Conservation (phyloP, 2,797 vertebrate species). For the Gambelia wislizenii region DNA sequence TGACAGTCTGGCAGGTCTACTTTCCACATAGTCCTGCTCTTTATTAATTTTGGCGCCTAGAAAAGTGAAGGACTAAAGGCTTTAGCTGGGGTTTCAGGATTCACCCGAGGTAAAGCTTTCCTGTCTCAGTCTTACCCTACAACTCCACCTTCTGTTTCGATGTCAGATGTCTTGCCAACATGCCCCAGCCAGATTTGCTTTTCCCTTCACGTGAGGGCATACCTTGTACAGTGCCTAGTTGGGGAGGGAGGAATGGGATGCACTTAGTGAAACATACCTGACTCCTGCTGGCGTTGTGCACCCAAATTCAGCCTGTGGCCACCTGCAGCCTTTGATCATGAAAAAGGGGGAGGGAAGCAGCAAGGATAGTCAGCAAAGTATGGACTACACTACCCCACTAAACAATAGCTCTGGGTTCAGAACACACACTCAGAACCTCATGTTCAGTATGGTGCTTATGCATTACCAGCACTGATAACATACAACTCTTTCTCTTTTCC, state of each 20-base stretch:
- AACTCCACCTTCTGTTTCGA: constrained; percentile 26
- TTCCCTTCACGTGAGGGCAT: neutral
- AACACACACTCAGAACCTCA: neutral
- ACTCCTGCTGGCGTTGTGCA: neutral
- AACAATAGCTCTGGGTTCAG: neutral
- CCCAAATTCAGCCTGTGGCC: neutral
- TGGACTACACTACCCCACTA: neutral
- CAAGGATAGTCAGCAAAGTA: neutral
- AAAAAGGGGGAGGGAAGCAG: neutral
- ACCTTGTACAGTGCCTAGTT: constrained; percentile 15
- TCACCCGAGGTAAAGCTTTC: neutral
- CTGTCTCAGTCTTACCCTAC: neutral
- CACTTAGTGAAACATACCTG: neutral
- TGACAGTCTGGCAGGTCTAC: constrained; percentile 58
- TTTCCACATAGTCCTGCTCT: constrained; percentile 49
- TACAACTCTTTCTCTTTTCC: too few species aligned
- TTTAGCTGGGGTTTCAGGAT: neutral
- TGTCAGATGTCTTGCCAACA: neutral
- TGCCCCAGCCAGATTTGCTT: neutral
- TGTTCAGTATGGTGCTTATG: neutral
- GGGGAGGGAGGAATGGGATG: neutral
- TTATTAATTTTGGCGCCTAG: constrained; percentile 35
- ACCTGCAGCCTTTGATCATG: too few species aligned
- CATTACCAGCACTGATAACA: too few species aligned
- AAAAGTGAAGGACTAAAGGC: constrained; percentile 21